Base-by-base conservation (phyloP, 2,888 invertebrate genomes). In the Caenorhabditis virilis region DNA sequence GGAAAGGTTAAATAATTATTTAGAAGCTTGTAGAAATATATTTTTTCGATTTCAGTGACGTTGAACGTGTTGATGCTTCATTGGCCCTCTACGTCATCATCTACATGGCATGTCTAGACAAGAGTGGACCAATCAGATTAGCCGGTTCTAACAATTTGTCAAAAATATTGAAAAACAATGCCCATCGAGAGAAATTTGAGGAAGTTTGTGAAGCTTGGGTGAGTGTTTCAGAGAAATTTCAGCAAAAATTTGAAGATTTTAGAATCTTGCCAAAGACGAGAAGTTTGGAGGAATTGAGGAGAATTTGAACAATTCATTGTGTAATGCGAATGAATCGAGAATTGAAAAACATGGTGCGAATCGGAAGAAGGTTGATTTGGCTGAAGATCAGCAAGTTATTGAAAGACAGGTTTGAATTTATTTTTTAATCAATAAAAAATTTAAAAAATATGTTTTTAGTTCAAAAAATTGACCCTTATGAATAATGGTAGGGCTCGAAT, bases 51-150 rank as follows among this genome's bases (percentile, higher is more conserved):
- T 42, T 42, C 45, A 26, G 45, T 23, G 33, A 27, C 5, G 16
- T 47, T 16, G 33, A 30, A 26, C 25, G 36, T 9, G 16, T 35
- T 16, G 22, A 36, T 15, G 26, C 15, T 4, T 18, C 20, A 26
- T 15, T 38, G 9, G 22, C 50, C 15, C 50, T 63, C 1, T 58
- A 63, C 27, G 46, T 35, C 26, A 54, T 63, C 39, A 36, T 63
- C 20, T 58, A 63, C 38, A 11, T 54, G 16, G 57, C 63, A 1
- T 63, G 63, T 39, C 16, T 58, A 7, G 58, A 63, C 23, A 63
- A 50, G 30, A 16, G 50, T 2, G 54, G 57, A 6, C 18, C 54
- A 3, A 38, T 49, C 20, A 30, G 63, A 30, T 16, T 63, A 0
- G 57, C 57, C 20, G 63, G 63, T 35, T 23, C 58, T 1, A 33